Conservation (phyloP, 2,113 vertebrate species). For the Chaenocephalus aceratus region DNA sequence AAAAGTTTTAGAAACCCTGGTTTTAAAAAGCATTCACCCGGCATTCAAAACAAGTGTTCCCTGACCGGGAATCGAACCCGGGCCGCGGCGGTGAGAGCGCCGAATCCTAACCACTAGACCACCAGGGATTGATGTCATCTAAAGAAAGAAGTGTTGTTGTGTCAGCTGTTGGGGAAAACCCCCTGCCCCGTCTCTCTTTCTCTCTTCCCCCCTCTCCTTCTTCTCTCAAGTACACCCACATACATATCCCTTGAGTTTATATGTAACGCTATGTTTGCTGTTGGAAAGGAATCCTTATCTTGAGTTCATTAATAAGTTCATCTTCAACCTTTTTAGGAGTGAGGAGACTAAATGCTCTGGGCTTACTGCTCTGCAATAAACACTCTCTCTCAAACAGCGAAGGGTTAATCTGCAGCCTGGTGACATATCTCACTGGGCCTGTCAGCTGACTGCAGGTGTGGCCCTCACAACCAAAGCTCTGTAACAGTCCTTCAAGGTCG, state of each 20-base stretch:
- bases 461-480: not conserved
- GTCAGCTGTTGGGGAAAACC: not conserved
- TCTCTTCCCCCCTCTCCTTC: not conserved
- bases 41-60: conserved; percentile 46
- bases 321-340: not conserved
- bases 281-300: not conserved
- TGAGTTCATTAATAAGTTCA: too few species aligned
- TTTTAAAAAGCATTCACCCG: not conserved
- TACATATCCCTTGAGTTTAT: not conserved
- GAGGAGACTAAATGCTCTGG: not conserved
- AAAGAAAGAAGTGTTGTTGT: accelerated
- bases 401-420: conserved; percentile 13
- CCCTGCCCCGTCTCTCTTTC: not conserved
- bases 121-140: conserved; percentile 29
- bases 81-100: conserved; percentile 69
- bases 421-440: conserved; percentile 9
- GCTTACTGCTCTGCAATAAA: not conserved
- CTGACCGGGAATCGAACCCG: conserved; percentile 76
- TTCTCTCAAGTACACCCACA: not conserved
- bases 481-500: not conserved
- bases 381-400: not conserved
- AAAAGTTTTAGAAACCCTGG: too few species aligned
- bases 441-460: conserved; percentile 33
- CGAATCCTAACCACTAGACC: conserved; percentile 82
- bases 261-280: conserved; percentile 46